Evolutionary conservation across 2,797 vertebrate genomes (phyloP).

Genomic region (Poecilia picta): DNA sequence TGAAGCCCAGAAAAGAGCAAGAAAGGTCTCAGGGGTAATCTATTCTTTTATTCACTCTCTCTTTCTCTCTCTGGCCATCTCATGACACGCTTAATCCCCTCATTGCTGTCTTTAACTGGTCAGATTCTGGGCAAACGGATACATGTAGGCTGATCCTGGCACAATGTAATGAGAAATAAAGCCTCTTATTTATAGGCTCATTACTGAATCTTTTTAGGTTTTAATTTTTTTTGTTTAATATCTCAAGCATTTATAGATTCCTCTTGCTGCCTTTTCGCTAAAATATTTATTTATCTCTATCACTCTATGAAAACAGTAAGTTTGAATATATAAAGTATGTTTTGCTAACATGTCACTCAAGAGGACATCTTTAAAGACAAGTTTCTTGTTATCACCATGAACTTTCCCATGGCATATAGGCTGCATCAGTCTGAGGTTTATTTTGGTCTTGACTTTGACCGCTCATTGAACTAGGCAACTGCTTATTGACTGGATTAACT

Average conservation of each 20-base stretch:
- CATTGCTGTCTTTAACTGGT: conserved; percentile 28
- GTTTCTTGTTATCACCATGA: conserved; percentile 12
- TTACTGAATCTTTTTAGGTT: neutral
- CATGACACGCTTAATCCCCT: conserved; percentile 36
- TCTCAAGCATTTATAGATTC: neutral
- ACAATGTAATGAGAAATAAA: neutral
- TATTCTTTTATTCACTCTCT: conserved; percentile 40
- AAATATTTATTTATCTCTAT: neutral
- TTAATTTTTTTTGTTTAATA: neutral
- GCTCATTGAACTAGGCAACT: conserved; percentile 60
- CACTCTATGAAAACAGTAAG: neutral
- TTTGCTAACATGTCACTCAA: neutral
- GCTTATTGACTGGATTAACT: conserved; percentile 65
- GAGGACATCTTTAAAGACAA: conserved; percentile 8
- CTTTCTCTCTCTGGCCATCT: conserved; percentile 27
- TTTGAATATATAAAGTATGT: conserved; percentile 17
- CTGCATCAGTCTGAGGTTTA: conserved; percentile 35
- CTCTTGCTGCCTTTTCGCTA: neutral
- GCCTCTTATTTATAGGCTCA: neutral
- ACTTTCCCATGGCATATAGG: conserved; percentile 49
- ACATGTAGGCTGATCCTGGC: neutral
- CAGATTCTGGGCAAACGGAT: conserved; percentile 18
- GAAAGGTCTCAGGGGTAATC: conserved; percentile 64
- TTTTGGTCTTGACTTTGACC: conserved; percentile 59
- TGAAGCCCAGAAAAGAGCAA: conserved; percentile 63